Base-by-base conservation (phyloP, 2,888 invertebrate species). In the Acleris emargana region DNA sequence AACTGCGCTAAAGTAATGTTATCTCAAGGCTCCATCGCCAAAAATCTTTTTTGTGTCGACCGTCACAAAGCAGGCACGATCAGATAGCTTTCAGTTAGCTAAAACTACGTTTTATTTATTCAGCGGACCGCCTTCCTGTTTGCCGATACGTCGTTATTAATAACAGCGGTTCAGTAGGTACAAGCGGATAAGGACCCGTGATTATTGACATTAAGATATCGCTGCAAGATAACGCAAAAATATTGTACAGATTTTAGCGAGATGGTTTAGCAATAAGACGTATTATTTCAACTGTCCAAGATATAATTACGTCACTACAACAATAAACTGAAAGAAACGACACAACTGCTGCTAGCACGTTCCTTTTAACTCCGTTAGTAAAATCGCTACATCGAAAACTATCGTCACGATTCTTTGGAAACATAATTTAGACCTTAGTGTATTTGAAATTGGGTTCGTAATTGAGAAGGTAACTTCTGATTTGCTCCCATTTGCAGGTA, bases 281-380 rank as follows among this genome's bases (percentile, higher is more conserved):
- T 88, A 82, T 88, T 90, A 79, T 87, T 85, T 70, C 89, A 90
- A 81, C 83, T 86, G 88, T 81, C 86, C 88, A 89, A 88, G 86
- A 83, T 89, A 80, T 83, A n/a, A n/a, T n/a, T n/a, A 72, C 73
- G 75, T 77, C 73, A 70, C 76, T 74, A 81, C 73, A 80, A 83
- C 82, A 87, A 87, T 81, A 86, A 84, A 80, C 77, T 76, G 58
- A 72, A 74, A 73, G 80, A 81, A 79, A 82, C 71, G 79, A 81
- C 76, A 74, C 86, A 86, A 89, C 88, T 86, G 88, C 84, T 86
- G 78, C 80, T 80, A 75, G 79, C 80, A 79, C 75, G 80, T 86
- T 88, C 87, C 86, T 86, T 83, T 84, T 84, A 81, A 83, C 81
- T 75, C 67, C 73, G 73, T 71, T 73, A 74, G 76, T 77, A 76